A percentile compares a stretch with the other conserved stretches of the same genome.
phyloP scores from a whole-genome alignment of 2,113 vertebrate species.

The Trochalopteron elliotii region DNA sequence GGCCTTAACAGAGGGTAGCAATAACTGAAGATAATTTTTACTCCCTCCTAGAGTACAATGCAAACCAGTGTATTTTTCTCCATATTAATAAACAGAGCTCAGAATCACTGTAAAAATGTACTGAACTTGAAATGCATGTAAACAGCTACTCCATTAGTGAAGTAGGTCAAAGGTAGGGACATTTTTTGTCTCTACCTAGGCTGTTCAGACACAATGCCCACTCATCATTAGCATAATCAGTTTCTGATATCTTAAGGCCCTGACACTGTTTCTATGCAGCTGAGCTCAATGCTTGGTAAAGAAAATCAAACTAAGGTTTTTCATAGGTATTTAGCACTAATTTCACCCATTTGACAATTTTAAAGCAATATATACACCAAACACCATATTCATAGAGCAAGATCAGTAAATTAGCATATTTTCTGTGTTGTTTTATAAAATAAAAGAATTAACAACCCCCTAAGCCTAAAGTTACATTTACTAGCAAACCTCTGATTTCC shows the following conservation, averaged over 20 bases:
- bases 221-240: background rate
- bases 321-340: background rate
- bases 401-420: background rate
- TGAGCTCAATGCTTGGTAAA: background rate
- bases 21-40: background rate
- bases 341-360: background rate
- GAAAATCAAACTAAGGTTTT: background rate
- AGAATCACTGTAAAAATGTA: background rate
- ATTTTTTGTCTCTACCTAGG: background rate
- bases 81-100: background rate
- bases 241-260: background rate
- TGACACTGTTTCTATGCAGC: background rate
- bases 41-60: background rate
- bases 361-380: background rate
- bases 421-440: background rate
- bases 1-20: background rate
- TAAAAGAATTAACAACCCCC: fast-evolving
- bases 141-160: background rate
- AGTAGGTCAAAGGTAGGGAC: background rate
- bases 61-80: background rate
- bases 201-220: background rate
- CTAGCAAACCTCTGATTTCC: background rate
- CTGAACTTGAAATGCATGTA: background rate
- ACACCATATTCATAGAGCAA: background rate
- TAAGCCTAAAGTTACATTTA: background rate